phyloP scores from a whole-genome alignment of 2,888 invertebrate species.

The Microplitis deprimator region DNA sequence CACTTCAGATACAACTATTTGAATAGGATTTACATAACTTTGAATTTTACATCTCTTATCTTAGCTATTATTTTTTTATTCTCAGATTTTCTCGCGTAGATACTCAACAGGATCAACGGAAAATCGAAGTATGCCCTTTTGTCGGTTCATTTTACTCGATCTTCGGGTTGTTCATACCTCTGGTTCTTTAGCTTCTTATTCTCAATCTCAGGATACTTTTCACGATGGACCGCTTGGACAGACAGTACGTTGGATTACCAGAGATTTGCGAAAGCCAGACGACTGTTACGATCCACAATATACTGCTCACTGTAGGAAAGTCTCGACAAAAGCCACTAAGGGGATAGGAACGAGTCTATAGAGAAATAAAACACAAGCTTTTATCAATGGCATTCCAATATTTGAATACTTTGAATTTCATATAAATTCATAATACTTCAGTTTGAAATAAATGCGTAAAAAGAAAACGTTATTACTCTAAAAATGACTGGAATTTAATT shows the following conservation, averaged over 20 bases:
- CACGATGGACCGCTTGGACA: slow-evolving; percentile 8
- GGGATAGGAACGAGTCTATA: background rate
- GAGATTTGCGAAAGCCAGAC: slow-evolving; percentile 41
- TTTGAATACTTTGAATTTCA: background rate
- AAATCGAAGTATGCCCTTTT: background rate
- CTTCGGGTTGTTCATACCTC: background rate
- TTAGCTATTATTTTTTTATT: slow-evolving; percentile 27
- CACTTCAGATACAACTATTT: slow-evolving; percentile 15
- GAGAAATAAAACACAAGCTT: slow-evolving; percentile 17
- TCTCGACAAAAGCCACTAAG: slow-evolving; percentile 18
- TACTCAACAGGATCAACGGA: background rate
- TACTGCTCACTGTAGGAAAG: slow-evolving; percentile 4
- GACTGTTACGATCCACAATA: slow-evolving; percentile 29
- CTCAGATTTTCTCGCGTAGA: slow-evolving; percentile 16
- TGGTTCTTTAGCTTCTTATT: background rate
- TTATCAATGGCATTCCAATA: slow-evolving; percentile 19
- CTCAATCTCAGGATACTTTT: background rate
- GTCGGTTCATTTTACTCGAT: background rate
- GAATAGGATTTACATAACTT: slow-evolving; percentile 42
- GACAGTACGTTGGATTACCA: slow-evolving; percentile 34
- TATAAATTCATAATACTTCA: no score
- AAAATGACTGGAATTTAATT: no score
- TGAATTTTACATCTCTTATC: slow-evolving; percentile 27
- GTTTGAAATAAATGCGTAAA: no score
- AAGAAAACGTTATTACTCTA: no score